These are phyloP conservation scores for Crossaster papposus DNA, from an alignment of 53 echinoderm and acorn worm genomes.

Conservation along the genomic window DNA sequence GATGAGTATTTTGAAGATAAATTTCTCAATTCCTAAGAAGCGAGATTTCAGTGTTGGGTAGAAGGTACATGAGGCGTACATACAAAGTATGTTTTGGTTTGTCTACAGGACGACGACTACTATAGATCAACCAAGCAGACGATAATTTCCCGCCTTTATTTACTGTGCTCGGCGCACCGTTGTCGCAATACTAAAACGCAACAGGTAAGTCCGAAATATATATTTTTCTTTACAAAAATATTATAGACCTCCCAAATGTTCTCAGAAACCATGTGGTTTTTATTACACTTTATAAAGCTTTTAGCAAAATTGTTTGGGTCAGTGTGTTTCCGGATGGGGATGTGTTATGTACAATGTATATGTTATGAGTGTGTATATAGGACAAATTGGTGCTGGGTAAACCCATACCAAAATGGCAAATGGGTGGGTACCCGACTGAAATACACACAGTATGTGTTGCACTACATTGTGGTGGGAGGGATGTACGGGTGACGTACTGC, in stretches of 20 bases:
- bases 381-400: no score
- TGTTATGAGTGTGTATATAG: no score
- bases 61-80: not conserved
- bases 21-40: not conserved
- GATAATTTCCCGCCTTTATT: not conserved
- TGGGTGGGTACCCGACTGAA: no score
- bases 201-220: not conserved
- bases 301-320: no score
- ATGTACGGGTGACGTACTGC: no score
- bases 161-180: not conserved
- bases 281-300: no score
- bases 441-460: no score
- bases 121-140: not conserved
- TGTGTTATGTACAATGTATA: no score
- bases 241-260: not conserved
- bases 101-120: not conserved
- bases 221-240: not conserved
- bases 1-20: not conserved
- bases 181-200: not conserved
- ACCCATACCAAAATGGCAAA: no score
- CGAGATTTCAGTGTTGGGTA: not conserved
- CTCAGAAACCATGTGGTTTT: not conserved
- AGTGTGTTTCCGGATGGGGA: no score
- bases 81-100: slow-evolving; percentile 1
- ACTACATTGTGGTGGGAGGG: no score